A percentile compares a stretch with the other conserved stretches of the same genome.
phyloP scores from a whole-genome alignment of 1,140 invertebrate species.

The Euborellia annulipes region DNA sequence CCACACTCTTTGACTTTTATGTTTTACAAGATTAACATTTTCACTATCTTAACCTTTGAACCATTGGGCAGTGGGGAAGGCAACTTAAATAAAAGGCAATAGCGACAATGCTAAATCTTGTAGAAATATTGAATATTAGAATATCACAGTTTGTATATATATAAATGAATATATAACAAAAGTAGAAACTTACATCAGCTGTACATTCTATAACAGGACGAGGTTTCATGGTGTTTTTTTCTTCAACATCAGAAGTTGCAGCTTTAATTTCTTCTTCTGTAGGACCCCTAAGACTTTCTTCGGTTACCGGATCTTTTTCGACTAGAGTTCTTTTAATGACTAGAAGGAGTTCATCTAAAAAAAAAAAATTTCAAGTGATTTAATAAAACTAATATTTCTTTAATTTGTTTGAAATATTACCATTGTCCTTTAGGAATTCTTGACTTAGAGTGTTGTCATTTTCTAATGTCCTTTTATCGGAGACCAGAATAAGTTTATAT shows the following conservation, averaged over 20 bases:
- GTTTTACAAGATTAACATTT: too few relatives aligned
- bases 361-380: slow-evolving; percentile 7
- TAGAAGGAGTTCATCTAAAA: slow-evolving; percentile 29
- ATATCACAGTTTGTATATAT: too few relatives aligned
- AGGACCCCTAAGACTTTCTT: slow-evolving; percentile 27
- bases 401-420: slow-evolving; percentile 15
- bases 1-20: too few relatives aligned
- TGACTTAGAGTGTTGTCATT: slow-evolving; percentile 23
- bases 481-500: slow-evolving; percentile 25
- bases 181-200: slow-evolving; percentile 22
- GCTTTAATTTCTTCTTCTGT: slow-evolving; percentile 25
- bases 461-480: slow-evolving; percentile 21
- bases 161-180: too few relatives aligned
- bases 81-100: too few relatives aligned
- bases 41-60: too few relatives aligned
- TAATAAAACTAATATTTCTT: neutral
- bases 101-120: too few relatives aligned
- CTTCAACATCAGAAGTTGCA: slow-evolving; percentile 24
- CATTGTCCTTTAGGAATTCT: slow-evolving; percentile 24
- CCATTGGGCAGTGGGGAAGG: too few relatives aligned
- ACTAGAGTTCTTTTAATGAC: slow-evolving; percentile 10
- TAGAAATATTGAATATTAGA: too few relatives aligned
- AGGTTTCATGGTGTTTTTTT: slow-evolving; percentile 19
- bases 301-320: slow-evolving; percentile 20
- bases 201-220: slow-evolving; percentile 19